Base-by-base conservation (phyloP, 1,140 invertebrate species). In the Drosophila parvula region DNA sequence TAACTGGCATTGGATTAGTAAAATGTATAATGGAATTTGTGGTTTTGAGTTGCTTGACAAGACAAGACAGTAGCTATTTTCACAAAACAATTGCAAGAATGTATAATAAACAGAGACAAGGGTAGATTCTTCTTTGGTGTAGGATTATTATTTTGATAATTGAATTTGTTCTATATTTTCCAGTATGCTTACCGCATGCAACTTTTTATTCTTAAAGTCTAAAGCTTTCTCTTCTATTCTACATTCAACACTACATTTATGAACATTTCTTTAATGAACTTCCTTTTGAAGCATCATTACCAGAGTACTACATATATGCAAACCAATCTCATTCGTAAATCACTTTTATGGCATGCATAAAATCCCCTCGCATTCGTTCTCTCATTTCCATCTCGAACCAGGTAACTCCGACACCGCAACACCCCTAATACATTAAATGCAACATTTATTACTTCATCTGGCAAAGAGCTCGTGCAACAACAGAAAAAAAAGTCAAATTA, bases 391-490 rank as follows among this genome's bases (percentile, higher is more conserved):
- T 71, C 51, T 69, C 43, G 63, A 55, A 36, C 50, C 59, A 64
- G 22, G 47, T 68, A 38, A 47, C 48, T 34, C 32, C 16, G 47
- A 40, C 43, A 50, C 75, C 57, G 36, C 56, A 70, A 61, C 56
- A 38, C 50, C 47, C 51, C 61, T 85, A 88, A 88, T 86, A 88
- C 78, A 86, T 89, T 71, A 80, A 80, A 80, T 89, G 84, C 80
- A 89, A 89, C 84, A 84, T 88, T 88, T 88, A 89, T 89, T 89
- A 74, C 84, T 88, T 84, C 59, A 84, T 88, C 69, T 74, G 58
- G 64, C 32, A 50, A 62, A 73, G 62, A 65, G 74, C 68, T 71
- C 38, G 9, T 50, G 75, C 44, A 40, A 48, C 56, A 69, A 47
- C 47, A n/a, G n/a, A 47, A 44, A 43, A 67, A 50, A 50, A 56